Base-by-base conservation (phyloP, 1,140 invertebrate genomes). In the Lordiphosa stackelbergi region DNA sequence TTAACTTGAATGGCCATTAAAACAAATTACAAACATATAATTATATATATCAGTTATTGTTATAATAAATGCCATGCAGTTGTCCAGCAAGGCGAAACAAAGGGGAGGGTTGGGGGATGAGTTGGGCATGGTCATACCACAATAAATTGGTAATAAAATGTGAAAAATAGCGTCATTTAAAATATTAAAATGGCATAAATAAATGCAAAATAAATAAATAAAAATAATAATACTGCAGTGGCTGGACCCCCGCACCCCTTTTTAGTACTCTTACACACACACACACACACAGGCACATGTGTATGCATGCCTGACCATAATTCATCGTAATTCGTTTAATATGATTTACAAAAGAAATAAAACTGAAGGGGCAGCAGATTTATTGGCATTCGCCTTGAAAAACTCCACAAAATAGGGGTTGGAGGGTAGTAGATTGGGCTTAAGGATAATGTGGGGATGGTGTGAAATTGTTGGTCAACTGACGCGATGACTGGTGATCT, bases 71-170 rank as follows among this genome's bases (percentile, higher is more conserved):
- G 66, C 66, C 59, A 60, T 53, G 56, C 51, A 49, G 41, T 53
- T 58, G 37, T 6, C 55, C 37, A 47, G 36, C 53, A 53, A 57
- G 34, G 36, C n/a, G 9, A 35, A 22, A 5, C 19, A n/a, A 3
- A 9, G n/a, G 22, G 10, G 0, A 1, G 22, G 5, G 16, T 2
- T 3, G 2, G 9, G 49, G 19, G 36, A 5, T 0, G 12, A 0
- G 16, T 19, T 2, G 11, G 19, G 16, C 28, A 43, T 60, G 57
- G 58, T 22, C 51, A 49, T 31, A 57, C 47, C 58, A 83, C 28
- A 83, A 81, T 68, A 77, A 81, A 81, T 81, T 75, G 77, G 77
- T 83, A 73, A 83, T 83, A 81, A 83, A 77, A 77, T 73, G 68
- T 81, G 77, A 83, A 73, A 77, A 83, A 81, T 81, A 73, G 77